These are phyloP conservation scores for Nasonia giraulti DNA, from an alignment of 1,140 invertebrate species.

Conservation along the genomic window DNA sequence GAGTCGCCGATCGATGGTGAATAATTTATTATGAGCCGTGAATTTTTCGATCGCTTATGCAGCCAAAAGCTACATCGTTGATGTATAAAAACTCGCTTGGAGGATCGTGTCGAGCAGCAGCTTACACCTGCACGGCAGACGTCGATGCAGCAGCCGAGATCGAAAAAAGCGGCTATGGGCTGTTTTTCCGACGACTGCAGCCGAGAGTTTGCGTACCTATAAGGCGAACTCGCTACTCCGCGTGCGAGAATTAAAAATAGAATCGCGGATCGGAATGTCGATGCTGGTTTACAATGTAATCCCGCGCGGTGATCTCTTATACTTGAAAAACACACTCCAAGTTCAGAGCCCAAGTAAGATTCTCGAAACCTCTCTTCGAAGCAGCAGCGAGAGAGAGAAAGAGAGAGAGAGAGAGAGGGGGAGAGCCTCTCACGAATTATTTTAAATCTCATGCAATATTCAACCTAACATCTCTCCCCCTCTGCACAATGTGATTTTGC, in stretches of 20 bases:
- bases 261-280: neutral
- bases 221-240: neutral
- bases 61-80: no score
- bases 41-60: no score
- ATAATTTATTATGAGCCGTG: no score
- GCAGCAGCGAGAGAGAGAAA: no score
- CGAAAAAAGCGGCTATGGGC: neutral
- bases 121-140: conserved; percentile 12
- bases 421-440: conserved; percentile 29
- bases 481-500: conserved; percentile 39
- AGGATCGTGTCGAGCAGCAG: neutral
- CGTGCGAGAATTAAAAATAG: conserved; percentile 24
- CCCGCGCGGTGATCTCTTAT: no score
- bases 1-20: no score
- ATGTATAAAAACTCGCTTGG: neutral
- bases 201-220: conserved; percentile 6
- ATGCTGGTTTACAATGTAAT: neutral
- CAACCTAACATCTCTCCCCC: neutral
- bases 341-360: neutral
- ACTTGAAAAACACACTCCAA: neutral
- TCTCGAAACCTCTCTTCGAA: neutral
- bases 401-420: no score
- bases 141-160: neutral
- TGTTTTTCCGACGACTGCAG: conserved; percentile 4
- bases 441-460: conserved; percentile 48